These are phyloP conservation scores for Mastacembelus armatus DNA, from an alignment of 2,797 vertebrate genomes.

Conservation along the genomic window DNA sequence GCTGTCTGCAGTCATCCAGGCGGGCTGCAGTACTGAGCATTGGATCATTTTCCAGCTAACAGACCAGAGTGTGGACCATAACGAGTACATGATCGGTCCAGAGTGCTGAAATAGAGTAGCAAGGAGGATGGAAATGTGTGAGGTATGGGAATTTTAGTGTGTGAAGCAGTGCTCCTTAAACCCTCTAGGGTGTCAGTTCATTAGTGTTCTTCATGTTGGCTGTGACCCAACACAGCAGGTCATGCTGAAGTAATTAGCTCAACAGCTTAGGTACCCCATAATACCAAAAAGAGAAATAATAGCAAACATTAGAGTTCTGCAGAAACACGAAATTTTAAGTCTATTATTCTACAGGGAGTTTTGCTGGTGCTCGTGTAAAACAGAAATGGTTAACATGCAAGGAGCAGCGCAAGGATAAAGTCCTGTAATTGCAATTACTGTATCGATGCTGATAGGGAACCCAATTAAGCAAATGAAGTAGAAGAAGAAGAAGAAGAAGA, in stretches of 20 bases:
- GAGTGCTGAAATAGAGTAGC: constrained; percentile 31
- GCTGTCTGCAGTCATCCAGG: constrained; percentile 42
- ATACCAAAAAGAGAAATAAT: constrained; percentile 34
- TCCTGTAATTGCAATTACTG: constrained; percentile 1
- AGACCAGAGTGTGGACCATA: constrained; percentile 55
- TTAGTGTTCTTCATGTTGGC: constrained; percentile 65
- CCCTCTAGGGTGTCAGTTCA: constrained; percentile 62
- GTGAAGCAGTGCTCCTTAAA: constrained; percentile 28
- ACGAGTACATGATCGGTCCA: constrained; percentile 55
- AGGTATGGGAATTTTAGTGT: constrained; percentile 54
- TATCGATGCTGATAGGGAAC: background rate
- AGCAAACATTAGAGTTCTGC: constrained; percentile 15
- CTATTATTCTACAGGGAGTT: background rate
- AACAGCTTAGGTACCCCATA: constrained; percentile 34
- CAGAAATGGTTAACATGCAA: constrained; percentile 13
- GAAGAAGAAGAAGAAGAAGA: too few species aligned
- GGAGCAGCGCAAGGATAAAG: background rate
- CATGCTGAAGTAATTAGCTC: constrained; percentile 73
- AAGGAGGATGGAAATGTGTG: constrained; percentile 10
- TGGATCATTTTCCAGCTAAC: constrained; percentile 66
- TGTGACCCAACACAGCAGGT: constrained; percentile 60
- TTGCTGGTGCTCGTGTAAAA: constrained; percentile 10
- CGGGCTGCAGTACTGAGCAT: constrained; percentile 38
- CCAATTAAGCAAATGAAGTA: too few species aligned
- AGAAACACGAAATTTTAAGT: constrained; percentile 20